Conservation (phyloP, 2,113 vertebrate species). For the Eulacestoma nigropectus region DNA sequence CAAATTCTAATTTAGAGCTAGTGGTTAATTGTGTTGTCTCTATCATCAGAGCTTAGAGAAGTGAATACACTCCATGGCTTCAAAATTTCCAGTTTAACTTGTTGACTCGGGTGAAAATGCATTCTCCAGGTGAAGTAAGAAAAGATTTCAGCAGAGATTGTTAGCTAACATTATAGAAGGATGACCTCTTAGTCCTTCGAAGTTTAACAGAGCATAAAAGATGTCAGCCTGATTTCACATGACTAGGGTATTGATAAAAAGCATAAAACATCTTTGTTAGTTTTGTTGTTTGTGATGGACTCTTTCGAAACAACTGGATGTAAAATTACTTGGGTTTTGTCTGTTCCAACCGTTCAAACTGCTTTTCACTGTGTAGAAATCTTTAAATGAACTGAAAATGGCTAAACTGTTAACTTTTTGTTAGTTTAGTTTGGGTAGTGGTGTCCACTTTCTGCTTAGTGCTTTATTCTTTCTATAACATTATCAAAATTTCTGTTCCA, state of each 20-base stretch:
- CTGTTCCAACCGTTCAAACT: neutral
- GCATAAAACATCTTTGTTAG: neutral
- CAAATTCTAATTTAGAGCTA: conserved; percentile 59
- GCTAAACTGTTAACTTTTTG: neutral
- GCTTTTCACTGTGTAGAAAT: neutral
- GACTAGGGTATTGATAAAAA: neutral
- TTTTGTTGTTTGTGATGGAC: neutral
- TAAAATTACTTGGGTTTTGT: neutral
- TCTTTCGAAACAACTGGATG: neutral
- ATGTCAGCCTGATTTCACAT: neutral
- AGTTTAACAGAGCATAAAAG: neutral
- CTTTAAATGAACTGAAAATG: neutral
- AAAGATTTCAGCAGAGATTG: neutral
- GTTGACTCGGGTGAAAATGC: neutral
- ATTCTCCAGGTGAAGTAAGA: neutral
- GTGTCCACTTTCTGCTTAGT: neutral
- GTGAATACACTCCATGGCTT: neutral
- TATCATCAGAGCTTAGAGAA: neutral
- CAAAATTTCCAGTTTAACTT: neutral
- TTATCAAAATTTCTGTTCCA: neutral
- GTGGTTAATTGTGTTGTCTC: conserved; percentile 58
- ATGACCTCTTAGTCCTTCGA: neutral
- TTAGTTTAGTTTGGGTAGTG: neutral
- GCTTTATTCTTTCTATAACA: neutral
- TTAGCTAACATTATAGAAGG: neutral